Percentiles rank a stretch among this genome's conserved stretches.
phyloP scores from a whole-genome alignment of 2,888 invertebrate genomes.

The Nipponacmea schrenckii region DNA sequence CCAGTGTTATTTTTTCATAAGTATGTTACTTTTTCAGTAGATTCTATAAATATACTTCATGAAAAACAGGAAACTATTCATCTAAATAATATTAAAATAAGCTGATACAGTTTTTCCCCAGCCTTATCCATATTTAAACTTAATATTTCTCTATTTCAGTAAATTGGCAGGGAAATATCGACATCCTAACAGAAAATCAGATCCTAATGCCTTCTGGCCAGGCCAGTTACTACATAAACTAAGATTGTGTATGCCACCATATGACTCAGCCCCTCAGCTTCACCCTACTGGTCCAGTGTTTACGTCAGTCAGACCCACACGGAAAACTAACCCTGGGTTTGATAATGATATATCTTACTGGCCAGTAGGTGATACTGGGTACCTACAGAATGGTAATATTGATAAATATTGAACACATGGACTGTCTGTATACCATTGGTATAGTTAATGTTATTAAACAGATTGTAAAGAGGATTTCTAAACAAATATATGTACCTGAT shows the following conservation, averaged over 20 bases:
- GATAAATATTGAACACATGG: conserved; percentile 39
- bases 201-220: conserved; percentile 62
- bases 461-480: too few relatives aligned
- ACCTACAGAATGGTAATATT: conserved; percentile 45
- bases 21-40: too few relatives aligned
- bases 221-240: conserved; percentile 62
- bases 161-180: conserved; percentile 44
- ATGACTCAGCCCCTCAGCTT: conserved; percentile 28
- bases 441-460: too few relatives aligned
- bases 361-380: conserved; percentile 45
- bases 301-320: conserved; percentile 33
- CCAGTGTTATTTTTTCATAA: too few relatives aligned
- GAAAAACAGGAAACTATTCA: too few relatives aligned
- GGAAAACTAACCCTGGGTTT: conserved; percentile 39
- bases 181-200: conserved; percentile 40
- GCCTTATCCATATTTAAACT: too few relatives aligned
- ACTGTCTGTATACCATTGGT: too few relatives aligned
- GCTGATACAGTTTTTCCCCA: too few relatives aligned
- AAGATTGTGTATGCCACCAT: conserved; percentile 55
- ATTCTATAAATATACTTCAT: too few relatives aligned
- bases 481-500: too few relatives aligned
- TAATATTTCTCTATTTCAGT: conserved; percentile 37
- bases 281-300: conserved; percentile 42
- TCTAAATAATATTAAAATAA: too few relatives aligned
- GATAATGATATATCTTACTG: conserved; percentile 48